Percentiles rank a stretch among this genome's conserved stretches.
phyloP scores from a whole-genome alignment of 2,113 vertebrate genomes.

The Clinocottus analis region DNA sequence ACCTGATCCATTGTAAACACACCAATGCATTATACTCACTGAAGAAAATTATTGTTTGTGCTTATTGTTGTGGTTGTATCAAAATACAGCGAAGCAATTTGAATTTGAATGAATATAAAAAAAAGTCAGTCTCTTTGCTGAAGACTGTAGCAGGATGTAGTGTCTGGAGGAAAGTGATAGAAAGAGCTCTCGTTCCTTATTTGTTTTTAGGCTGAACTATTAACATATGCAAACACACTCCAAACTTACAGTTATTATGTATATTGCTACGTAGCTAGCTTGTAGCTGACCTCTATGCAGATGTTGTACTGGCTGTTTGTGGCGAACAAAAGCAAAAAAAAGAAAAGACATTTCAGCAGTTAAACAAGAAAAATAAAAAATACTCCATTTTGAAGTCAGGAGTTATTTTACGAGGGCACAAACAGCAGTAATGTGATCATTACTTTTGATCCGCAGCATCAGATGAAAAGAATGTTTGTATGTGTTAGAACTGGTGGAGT shows the following conservation, averaged over 20 bases:
- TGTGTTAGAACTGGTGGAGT: slow-evolving; percentile 1
- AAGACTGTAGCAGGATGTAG: neutral
- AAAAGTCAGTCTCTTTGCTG: no score
- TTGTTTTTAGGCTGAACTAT: neutral
- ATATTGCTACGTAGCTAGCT: neutral
- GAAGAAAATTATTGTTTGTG: no score
- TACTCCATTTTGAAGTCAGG: neutral
- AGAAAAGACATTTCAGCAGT: neutral
- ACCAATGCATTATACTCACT: neutral
- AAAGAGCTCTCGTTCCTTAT: neutral
- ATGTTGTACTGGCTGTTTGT: neutral
- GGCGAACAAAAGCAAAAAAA: neutral
- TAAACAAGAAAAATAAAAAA: neutral
- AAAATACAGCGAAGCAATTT: neutral
- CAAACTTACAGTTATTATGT: neutral
- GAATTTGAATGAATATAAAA: no score
- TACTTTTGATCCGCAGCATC: slow-evolving; percentile 3
- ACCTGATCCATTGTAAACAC: neutral
- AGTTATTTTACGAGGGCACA: neutral
- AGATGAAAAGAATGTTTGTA: slow-evolving; percentile 15
- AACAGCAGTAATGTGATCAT: neutral
- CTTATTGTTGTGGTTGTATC: neutral
- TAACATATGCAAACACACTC: neutral
- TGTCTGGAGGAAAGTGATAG: neutral
- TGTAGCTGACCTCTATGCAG: neutral